Evolutionary conservation across 2,797 vertebrate genomes (phyloP), one percentile per base, ranked within the genome.

Genomic region (Cuculus canorus): DNA sequence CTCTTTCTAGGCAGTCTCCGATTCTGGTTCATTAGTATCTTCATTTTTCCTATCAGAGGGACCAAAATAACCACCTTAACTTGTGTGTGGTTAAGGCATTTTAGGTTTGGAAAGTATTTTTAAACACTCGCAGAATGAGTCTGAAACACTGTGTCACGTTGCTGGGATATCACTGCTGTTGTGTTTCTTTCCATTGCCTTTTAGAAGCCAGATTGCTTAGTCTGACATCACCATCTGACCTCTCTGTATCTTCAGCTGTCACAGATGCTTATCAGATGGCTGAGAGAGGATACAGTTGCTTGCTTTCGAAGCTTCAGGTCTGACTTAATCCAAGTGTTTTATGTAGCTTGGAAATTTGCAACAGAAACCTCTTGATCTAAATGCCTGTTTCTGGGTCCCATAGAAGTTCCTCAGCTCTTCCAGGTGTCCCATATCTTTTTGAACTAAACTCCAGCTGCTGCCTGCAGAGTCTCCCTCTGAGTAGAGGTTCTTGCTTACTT

Each of bases 181-280:
- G 63, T 33, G 33, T 92, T 91, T 92, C 83, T 94, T 82, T 84
- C 59, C 25, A 12, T n/a, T 57, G 24, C 53, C 41, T 86, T 39
- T 69, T 75, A 66, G 48, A 69, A 47, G 59, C 57, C 66, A 63
- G n/a, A 85, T 59, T 85, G 52, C 54, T 85, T 30, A 9, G 54
- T 88, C 64, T 93, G 92, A 73, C 70, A 56, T 91, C 30, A 13
- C 53, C 56, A 33, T 59, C 23, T 77, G 75, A 85, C 22, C 75
- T 75, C 70, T 88, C 86, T 25, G 78, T 77, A 8, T 52, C 73
- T 87, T 86, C 86, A 79, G 88, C 73, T 94, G 70, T 82, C 81
- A 84, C 93, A 95, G 83, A 64, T 95, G 91, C 68, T 88, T 57
- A 56, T 97, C 91, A 95, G 86, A 84, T 92, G 93, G 35, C 63